These are phyloP conservation scores for Stichodactyla mertensii DNA, from an alignment of 64 coral and sea anemone species.

Conservation along the genomic window DNA sequence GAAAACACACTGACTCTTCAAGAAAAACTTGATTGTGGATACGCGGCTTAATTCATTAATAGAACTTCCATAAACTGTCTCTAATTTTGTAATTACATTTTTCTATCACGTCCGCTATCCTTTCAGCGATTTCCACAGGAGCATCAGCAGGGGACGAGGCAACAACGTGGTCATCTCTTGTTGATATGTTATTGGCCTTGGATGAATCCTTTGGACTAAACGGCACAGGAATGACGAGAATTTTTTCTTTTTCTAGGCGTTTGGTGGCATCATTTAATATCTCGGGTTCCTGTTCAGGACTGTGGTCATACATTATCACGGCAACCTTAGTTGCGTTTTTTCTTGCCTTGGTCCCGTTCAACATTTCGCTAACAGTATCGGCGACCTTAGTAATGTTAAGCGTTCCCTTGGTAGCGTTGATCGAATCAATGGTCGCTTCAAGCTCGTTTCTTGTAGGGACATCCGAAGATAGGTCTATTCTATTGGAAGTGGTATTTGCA, in stretches of 20 bases:
- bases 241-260: conserved; percentile 6
- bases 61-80: not conserved
- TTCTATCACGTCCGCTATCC: not conserved
- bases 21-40: no score
- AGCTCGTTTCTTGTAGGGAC: not conserved
- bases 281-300: not conserved
- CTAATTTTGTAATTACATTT: not conserved
- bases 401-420: not conserved
- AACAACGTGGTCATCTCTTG: not conserved
- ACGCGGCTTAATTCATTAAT: not conserved
- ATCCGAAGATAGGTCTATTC: conserved; percentile 10
- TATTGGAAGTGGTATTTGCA: not conserved
- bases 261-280: not conserved
- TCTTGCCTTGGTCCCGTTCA: not conserved
- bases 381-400: not conserved
- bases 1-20: no score
- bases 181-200: not conserved
- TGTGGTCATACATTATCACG: not conserved
- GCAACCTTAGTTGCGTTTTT: conserved; percentile 9
- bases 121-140: not conserved
- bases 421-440: not conserved
- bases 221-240: not conserved
- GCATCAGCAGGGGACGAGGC: not conserved
- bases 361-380: not conserved
- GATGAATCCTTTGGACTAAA: not conserved